A percentile compares a stretch with the other conserved stretches of the same genome.
Conservation (phyloP, 1,140 invertebrate species). For the Aradophagus sp. region DNA sequence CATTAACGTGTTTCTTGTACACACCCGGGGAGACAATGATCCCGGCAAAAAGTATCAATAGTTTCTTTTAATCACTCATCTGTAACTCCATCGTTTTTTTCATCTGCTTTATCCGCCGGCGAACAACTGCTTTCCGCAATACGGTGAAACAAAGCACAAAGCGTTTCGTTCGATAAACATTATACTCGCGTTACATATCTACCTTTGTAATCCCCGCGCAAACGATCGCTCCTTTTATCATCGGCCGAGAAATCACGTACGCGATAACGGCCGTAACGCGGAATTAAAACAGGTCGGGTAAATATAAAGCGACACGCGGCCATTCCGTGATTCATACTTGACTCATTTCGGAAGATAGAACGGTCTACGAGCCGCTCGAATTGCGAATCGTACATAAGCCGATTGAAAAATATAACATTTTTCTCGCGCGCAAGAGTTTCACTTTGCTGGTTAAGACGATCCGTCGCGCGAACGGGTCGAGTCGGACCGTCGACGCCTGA, state of each 20-base stretch:
- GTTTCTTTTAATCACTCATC: too few relatives aligned
- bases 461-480: background rate
- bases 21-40: slow-evolving; percentile 26
- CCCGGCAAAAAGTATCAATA: too few relatives aligned
- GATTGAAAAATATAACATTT: too few relatives aligned
- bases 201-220: slow-evolving; percentile 1
- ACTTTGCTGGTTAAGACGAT: too few relatives aligned
- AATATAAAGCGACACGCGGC: background rate
- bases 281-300: slow-evolving; percentile 14
- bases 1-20: slow-evolving; percentile 40
- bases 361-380: too few relatives aligned
- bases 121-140: slow-evolving; percentile 6
- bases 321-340: slow-evolving; percentile 14
- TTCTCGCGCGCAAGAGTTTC: too few relatives aligned
- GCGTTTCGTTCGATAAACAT: slow-evolving; percentile 16
- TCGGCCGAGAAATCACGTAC: slow-evolving; percentile 5
- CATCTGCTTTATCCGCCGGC: background rate
- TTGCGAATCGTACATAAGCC: too few relatives aligned
- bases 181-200: slow-evolving; percentile 4
- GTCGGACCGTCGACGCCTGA: slow-evolving; percentile 19
- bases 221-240: slow-evolving; percentile 17
- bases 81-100: too few relatives aligned
- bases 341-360: background rate
- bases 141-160: slow-evolving; percentile 19
- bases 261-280: slow-evolving; percentile 7